phyloP scores from a whole-genome alignment of 2,113 vertebrate genomes.

The Gadus macrocephalus region DNA sequence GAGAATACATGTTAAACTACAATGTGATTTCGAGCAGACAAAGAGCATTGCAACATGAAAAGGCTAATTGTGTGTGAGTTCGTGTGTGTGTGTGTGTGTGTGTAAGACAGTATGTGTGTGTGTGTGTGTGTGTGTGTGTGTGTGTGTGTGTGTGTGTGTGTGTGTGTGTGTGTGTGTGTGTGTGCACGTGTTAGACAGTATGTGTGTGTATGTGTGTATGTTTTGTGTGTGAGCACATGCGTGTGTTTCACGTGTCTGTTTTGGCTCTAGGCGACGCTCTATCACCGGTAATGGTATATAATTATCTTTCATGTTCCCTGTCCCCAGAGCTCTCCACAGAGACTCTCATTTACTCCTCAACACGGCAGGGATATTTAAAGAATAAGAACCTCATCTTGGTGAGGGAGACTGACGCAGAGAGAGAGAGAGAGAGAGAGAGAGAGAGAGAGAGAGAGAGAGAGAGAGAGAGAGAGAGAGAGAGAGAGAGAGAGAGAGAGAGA shows the following conservation, averaged over 20 bases:
- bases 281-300: slow-evolving; percentile 36
- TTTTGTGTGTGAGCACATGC: not conserved
- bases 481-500: not conserved
- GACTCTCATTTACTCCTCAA: slow-evolving; percentile 27
- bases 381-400: no score
- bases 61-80: no score
- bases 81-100: no score
- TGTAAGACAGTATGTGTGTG: not conserved
- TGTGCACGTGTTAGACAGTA: not conserved
- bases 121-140: not conserved
- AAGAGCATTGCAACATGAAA: no score
- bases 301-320: slow-evolving; percentile 35
- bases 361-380: slow-evolving; percentile 43
- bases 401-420: no score
- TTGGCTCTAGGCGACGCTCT: slow-evolving; percentile 21
- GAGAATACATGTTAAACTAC: no score
- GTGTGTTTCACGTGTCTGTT: not conserved
- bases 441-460: slow-evolving; percentile 3
- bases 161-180: not conserved
- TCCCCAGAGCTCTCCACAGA: slow-evolving; percentile 31
- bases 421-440: not conserved
- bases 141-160: slow-evolving; percentile 2
- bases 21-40: no score
- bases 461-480: slow-evolving; percentile 4
- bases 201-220: not conserved